Percentiles rank a stretch among this genome's conserved stretches.
phyloP scores from a whole-genome alignment of 1,140 invertebrate species.

The Dryas iulia region DNA sequence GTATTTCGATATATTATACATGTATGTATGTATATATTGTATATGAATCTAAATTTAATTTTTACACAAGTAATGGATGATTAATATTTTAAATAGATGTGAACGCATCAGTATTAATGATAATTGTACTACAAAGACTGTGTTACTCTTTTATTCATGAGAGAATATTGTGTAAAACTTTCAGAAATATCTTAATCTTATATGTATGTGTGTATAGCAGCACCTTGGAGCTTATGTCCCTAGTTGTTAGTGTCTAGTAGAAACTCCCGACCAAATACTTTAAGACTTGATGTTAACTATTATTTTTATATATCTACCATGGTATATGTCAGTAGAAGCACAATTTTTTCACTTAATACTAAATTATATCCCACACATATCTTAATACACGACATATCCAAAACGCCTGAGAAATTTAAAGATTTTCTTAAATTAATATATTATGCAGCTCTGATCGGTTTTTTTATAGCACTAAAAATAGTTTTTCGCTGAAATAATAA shows the following conservation, averaged over 20 bases:
- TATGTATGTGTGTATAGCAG: constrained; percentile 65
- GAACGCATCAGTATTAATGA: constrained; percentile 69
- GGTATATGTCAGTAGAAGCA: background rate
- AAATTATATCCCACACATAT: background rate
- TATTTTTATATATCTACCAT: constrained; percentile 33
- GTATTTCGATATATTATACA: constrained; percentile 41
- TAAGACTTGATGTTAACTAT: constrained; percentile 67
- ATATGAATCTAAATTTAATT: constrained; percentile 35
- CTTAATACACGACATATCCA: background rate
- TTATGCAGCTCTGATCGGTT: background rate
- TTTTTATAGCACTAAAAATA: too few species aligned
- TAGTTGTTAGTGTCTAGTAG: constrained; percentile 74
- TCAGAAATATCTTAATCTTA: constrained; percentile 32
- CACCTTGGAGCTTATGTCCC: constrained; percentile 76
- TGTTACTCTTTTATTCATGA: constrained; percentile 67
- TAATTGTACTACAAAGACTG: constrained; percentile 74
- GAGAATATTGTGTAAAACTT: constrained; percentile 66
- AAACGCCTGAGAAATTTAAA: background rate
- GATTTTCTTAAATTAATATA: background rate
- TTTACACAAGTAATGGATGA: constrained; percentile 34
- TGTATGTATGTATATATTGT: constrained; percentile 27
- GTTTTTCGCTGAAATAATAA: too few species aligned
- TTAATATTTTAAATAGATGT: constrained; percentile 44
- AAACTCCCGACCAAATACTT: constrained; percentile 76
- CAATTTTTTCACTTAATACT: background rate